Evolutionary conservation across 2,888 invertebrate species (phyloP).

Genomic region (Scaptomyza reducta): DNA sequence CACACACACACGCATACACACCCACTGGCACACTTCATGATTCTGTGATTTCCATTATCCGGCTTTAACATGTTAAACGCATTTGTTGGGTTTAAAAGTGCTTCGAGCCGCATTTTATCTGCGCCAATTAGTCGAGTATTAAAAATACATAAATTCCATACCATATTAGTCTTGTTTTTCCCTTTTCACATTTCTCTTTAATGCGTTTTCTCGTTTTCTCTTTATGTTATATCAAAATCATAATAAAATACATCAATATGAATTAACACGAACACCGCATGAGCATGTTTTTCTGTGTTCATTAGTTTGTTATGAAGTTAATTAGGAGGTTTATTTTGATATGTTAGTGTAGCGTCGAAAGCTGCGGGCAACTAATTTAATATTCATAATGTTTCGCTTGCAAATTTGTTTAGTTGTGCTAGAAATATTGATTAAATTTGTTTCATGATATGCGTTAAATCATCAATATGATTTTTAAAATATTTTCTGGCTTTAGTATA

Average conservation of each 20-base stretch:
- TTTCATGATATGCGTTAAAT: neutral
- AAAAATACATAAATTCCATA: constrained; percentile 66
- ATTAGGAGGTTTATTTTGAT: constrained; percentile 11
- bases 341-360: neutral
- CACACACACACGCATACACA: constrained; percentile 11
- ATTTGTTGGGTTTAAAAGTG: constrained; percentile 49
- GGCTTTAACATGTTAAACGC: constrained; percentile 59
- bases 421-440: neutral
- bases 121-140: constrained; percentile 74
- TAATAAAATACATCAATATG: constrained; percentile 6
- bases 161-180: constrained; percentile 40
- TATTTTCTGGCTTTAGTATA: no score
- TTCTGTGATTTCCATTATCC: constrained; percentile 66
- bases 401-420: neutral
- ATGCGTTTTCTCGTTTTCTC: neutral
- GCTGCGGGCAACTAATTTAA: neutral
- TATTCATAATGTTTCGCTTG: neutral
- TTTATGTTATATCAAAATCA: neutral
- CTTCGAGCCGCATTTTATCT: constrained; percentile 55
- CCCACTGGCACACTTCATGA: constrained; percentile 4
- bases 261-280: neutral
- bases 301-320: constrained; percentile 5
- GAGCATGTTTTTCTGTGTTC: neutral
- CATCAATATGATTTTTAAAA: no score
- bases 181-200: constrained; percentile 26